phyloP scores from a whole-genome alignment of 1,140 invertebrate species.

The Araneus ventricosus region DNA sequence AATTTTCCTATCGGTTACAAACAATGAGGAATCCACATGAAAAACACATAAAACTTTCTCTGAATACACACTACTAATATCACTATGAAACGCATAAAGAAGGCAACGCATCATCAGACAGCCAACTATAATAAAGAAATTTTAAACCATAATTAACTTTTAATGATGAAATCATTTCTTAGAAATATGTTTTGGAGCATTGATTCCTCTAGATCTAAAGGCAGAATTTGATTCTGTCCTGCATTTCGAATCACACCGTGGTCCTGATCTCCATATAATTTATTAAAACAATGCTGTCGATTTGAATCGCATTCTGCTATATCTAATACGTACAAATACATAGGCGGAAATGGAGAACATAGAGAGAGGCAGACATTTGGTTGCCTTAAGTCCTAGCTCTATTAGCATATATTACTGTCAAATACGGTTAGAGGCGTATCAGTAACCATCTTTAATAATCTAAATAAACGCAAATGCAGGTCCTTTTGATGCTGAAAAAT shows the following conservation, averaged over 20 bases:
- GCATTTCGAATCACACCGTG: background rate
- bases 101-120: too few relatives aligned
- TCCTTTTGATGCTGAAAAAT: too few relatives aligned
- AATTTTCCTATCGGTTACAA: too few relatives aligned
- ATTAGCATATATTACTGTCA: background rate
- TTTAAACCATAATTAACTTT: too few relatives aligned
- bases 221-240: background rate
- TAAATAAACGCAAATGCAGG: background rate
- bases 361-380: background rate
- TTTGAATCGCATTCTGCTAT: background rate
- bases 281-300: background rate
- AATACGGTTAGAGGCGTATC: background rate
- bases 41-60: too few relatives aligned
- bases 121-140: too few relatives aligned
- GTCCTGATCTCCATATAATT: background rate
- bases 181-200: background rate
- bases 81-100: too few relatives aligned
- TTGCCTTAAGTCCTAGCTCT: background rate
- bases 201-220: background rate
- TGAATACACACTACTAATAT: too few relatives aligned
- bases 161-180: too few relatives aligned
- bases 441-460: background rate
- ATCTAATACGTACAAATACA: background rate
- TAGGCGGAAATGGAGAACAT: background rate
- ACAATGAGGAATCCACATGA: too few relatives aligned